Conservation (phyloP, 1,140 invertebrate species). For the Drosophila orosa region DNA sequence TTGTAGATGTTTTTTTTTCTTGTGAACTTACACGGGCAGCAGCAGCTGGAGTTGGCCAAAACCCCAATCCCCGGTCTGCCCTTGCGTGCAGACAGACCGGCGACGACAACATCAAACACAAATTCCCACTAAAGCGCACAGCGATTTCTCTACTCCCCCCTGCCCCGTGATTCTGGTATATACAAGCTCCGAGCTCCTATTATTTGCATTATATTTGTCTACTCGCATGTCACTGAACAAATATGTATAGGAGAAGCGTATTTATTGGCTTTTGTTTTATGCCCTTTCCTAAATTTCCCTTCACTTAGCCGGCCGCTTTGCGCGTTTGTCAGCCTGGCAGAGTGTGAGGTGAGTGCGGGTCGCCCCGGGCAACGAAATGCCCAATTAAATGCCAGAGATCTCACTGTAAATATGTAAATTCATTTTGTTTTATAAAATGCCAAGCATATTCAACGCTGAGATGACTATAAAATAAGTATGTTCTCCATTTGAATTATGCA, state of each 20-base stretch:
- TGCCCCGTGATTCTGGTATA: neutral
- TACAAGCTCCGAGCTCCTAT: conserved; percentile 14
- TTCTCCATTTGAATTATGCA: conserved; percentile 25
- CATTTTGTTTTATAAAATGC: conserved; percentile 8
- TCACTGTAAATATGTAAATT: conserved; percentile 23
- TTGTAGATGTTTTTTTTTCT: neutral
- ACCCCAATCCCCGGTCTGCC: conserved; percentile 16
- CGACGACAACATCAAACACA: conserved; percentile 52
- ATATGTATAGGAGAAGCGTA: conserved; percentile 25
- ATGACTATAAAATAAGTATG: conserved; percentile 2
- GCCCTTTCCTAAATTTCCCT: conserved; percentile 11
- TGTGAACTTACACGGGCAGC: neutral
- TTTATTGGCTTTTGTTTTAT: conserved; percentile 51
- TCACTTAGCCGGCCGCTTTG: conserved; percentile 1
- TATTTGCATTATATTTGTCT: conserved; percentile 54
- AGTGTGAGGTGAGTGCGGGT: neutral
- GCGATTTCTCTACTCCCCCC: conserved; percentile 20
- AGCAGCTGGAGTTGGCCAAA: conserved; percentile 21
- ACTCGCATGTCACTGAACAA: conserved; percentile 44
- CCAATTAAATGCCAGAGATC: conserved; percentile 31
- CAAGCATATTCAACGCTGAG: neutral
- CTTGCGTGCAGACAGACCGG: conserved; percentile 55
- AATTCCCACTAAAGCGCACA: conserved; percentile 15
- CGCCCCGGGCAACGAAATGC: conserved; percentile 24
- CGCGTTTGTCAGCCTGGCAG: neutral